Evolutionary conservation across 2,888 invertebrate genomes (phyloP).

Genomic region (Pogonocherus hispidulus): DNA sequence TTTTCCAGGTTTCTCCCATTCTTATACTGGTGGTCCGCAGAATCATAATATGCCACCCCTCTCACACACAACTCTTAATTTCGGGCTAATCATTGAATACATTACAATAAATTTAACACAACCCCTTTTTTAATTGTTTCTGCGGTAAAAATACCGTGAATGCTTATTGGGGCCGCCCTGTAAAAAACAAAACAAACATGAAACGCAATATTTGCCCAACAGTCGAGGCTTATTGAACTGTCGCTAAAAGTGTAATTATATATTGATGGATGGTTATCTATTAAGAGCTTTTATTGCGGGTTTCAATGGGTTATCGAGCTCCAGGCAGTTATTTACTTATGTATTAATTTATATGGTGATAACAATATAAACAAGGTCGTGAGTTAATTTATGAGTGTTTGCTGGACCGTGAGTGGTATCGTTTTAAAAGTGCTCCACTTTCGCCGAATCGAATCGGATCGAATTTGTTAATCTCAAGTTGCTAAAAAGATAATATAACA

Average conservation of each 20-base stretch:
- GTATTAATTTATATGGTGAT: constrained; percentile 49
- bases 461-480: too few species aligned
- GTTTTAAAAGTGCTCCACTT: constrained; percentile 36
- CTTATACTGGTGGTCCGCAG: too few species aligned
- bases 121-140: too few species aligned
- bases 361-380: constrained; percentile 50
- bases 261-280: constrained; percentile 38
- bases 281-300: constrained; percentile 40
- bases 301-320: constrained; percentile 42
- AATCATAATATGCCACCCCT: too few species aligned
- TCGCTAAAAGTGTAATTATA: constrained; percentile 32
- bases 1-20: too few species aligned
- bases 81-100: too few species aligned
- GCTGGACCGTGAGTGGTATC: constrained; percentile 42
- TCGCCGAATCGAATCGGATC: constrained; percentile 9
- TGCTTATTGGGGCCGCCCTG: too few species aligned
- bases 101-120: too few species aligned
- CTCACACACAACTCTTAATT: too few species aligned
- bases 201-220: constrained; percentile 17
- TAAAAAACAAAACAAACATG: too few species aligned
- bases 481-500: too few species aligned
- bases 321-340: constrained; percentile 41
- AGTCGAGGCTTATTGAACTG: constrained; percentile 31
- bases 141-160: too few species aligned
- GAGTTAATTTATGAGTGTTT: constrained; percentile 46